Base-by-base conservation (phyloP, 2,797 vertebrate genomes). In the Danio aesculapii region DNA sequence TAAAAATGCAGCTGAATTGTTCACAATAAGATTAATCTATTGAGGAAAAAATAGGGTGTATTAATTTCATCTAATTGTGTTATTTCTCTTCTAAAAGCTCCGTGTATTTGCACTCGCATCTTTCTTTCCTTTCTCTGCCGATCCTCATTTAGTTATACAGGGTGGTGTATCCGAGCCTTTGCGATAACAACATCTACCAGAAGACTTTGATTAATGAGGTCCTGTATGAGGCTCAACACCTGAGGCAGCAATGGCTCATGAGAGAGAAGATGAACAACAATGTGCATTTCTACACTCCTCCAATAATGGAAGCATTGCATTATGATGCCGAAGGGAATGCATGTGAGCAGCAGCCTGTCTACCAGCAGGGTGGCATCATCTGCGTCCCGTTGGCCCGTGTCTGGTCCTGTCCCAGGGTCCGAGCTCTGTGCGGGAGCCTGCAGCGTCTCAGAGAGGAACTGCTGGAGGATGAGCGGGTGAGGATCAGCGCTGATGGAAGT, bases 141-240 rank as follows among this genome's bases (percentile, higher is more conserved):
- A 62, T 85, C 61, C 17, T 61, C 5, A 50, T 4, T 72, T 86
- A 98, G 97, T 86, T 99, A 68, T 96, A 95, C 84, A 94, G 90
- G 43, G 88, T 94, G 70, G 93, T 92, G 61, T 99, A 98, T 83
- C 98, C 98, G 8, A 98, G 96, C 86, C 91, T 99, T 59, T 89
- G 89, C 79, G 95, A 99, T 84, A 94, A 95, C 89, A 96, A 95
- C 87, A 94, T 94, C 80, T 88, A 96, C 75, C 93, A 87, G 70
- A 92, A 88, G 77, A 93, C 93, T n/a, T 84, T 99, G 81, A 84
- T 94, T 19, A 90, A 49, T 43, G 96, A 96, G 88, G 95, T 97
- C 79, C 30, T 94, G 63, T 93, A 87, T 82, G 88, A 91, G 83
- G 92, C 94, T 43, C 89, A 96, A 69, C 85, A 85, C 13, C 82